Evolutionary conservation across 2,888 invertebrate species (phyloP).

Genomic region (Erebia palarica): DNA sequence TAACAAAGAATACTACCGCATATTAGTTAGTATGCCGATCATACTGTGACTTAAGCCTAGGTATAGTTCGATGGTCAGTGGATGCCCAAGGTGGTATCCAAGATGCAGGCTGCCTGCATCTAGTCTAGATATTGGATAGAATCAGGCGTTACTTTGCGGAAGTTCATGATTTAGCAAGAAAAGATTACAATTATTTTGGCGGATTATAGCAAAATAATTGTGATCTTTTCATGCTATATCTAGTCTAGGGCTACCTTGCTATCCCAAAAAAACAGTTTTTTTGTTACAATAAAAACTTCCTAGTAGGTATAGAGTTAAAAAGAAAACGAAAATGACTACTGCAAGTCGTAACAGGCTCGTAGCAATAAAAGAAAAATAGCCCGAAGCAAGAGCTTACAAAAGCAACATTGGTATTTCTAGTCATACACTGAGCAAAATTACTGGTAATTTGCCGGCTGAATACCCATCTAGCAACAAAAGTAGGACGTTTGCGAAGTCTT

Average conservation of each 20-base stretch:
- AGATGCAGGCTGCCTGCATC: no score
- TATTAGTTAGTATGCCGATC: conserved; percentile 71
- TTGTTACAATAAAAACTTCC: no score
- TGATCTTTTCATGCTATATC: no score
- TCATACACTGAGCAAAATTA: conserved; percentile 15
- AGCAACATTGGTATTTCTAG: conserved; percentile 7
- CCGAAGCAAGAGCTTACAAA: conserved; percentile 2
- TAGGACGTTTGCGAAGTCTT: conserved; percentile 32
- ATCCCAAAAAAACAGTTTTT: no score
- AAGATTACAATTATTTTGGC: no score
- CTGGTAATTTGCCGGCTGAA: conserved; percentile 29
- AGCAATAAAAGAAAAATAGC: conserved; percentile 9
- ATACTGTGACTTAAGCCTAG: conserved; percentile 29
- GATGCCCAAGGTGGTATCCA: neutral
- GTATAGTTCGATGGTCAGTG: neutral
- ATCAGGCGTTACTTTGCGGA: no score
- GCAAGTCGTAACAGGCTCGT: neutral
- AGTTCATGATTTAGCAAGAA: no score
- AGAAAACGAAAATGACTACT: neutral
- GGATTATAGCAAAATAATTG: no score
- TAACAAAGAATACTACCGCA: conserved; percentile 90
- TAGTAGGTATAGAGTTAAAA: neutral
- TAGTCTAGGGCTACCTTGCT: no score
- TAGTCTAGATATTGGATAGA: no score
- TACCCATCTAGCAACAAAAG: conserved; percentile 33